Evolutionary conservation across 2,113 vertebrate species (phyloP).

Genomic region (Oryzias woworae): DNA sequence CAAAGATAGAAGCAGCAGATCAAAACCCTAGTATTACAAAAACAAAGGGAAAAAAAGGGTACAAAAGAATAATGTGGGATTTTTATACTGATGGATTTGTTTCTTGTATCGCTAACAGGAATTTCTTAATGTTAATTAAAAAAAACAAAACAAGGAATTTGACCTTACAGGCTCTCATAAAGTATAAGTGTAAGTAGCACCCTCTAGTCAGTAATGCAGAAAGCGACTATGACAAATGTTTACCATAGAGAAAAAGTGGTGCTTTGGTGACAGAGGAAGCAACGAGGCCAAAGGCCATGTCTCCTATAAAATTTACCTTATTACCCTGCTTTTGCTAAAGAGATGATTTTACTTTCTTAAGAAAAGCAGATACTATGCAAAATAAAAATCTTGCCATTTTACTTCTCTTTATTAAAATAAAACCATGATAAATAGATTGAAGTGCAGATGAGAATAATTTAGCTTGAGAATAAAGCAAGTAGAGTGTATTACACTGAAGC

Average conservation of each 20-base stretch:
- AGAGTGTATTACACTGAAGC: too few relatives aligned
- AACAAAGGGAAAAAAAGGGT: too few relatives aligned
- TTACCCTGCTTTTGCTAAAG: conserved; percentile 18
- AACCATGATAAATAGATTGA: not conserved
- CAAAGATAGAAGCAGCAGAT: too few relatives aligned
- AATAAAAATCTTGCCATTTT: not conserved
- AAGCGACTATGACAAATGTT: conserved; percentile 51
- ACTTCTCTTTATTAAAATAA: too few relatives aligned
- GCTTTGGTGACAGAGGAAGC: conserved; percentile 45
- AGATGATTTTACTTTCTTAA: conserved; percentile 28
- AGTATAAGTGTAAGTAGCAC: conserved; percentile 8
- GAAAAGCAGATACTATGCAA: conserved; percentile 18
- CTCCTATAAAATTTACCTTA: conserved; percentile 25
- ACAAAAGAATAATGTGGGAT: too few relatives aligned
- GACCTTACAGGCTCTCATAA: conserved; percentile 1
- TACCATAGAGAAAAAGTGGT: conserved; percentile 41
- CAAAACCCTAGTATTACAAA: too few relatives aligned
- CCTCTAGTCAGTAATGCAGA: conserved; percentile 37
- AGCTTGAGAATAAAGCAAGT: too few relatives aligned
- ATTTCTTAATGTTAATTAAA: too few relatives aligned
- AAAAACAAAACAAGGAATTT: conserved; percentile 3
- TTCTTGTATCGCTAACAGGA: too few relatives aligned
- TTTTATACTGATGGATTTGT: too few relatives aligned
- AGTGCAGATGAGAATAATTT: not conserved
- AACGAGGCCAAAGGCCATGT: conserved; percentile 34